These are phyloP conservation scores for Charaxes varanes DNA, from an alignment of 1,140 invertebrate genomes.

Conservation along the genomic window DNA sequence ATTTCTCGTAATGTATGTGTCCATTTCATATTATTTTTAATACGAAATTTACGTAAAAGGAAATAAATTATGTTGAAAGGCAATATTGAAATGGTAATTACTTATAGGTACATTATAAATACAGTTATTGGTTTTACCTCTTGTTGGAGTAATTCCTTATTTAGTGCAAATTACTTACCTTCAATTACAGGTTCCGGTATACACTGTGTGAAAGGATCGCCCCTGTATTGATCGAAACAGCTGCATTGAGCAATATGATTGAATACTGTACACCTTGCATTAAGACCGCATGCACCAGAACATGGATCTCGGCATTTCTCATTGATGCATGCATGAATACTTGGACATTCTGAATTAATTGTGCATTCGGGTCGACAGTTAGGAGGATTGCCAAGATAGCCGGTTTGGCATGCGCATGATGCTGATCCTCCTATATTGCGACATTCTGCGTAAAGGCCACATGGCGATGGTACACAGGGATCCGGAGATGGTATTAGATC, in stretches of 20 bases:
- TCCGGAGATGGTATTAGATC: slow-evolving; percentile 63
- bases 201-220: slow-evolving; percentile 64
- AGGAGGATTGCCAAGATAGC: slow-evolving; percentile 81
- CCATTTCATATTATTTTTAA: too few relatives aligned
- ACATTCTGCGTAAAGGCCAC: slow-evolving; percentile 83
- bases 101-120: too few relatives aligned
- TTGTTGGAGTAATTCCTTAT: too few relatives aligned
- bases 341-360: slow-evolving; percentile 83
- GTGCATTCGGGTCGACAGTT: slow-evolving; percentile 85
- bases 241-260: slow-evolving; percentile 85
- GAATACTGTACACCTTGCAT: slow-evolving; percentile 80
- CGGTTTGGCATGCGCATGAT: slow-evolving; percentile 79
- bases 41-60: too few relatives aligned
- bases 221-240: slow-evolving; percentile 74
- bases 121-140: too few relatives aligned
- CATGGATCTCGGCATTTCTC: slow-evolving; percentile 84
- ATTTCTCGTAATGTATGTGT: too few relatives aligned
- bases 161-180: slow-evolving; percentile 43
- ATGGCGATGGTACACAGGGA: slow-evolving; percentile 84
- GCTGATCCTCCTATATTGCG: slow-evolving; percentile 76
- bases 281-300: slow-evolving; percentile 80
- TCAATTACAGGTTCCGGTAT: slow-evolving; percentile 47
- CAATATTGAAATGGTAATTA: too few relatives aligned
- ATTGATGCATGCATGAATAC: slow-evolving; percentile 80
- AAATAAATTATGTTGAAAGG: too few relatives aligned